Conservation (phyloP, 2,888 invertebrate genomes). For the Limnephilus lunatus region DNA sequence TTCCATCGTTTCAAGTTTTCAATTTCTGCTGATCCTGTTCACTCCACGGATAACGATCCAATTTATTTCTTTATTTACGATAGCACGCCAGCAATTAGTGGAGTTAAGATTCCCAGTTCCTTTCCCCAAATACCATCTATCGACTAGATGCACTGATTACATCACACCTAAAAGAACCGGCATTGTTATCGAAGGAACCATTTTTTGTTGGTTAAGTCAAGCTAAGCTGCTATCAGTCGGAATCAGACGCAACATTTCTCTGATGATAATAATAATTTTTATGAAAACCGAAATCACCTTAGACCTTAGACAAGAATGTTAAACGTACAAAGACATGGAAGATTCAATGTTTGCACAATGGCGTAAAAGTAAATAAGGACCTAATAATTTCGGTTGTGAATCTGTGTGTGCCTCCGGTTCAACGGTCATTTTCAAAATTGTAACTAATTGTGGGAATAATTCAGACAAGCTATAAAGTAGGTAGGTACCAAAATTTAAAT, state of each 20-base stretch:
- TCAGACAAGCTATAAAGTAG: too few relatives aligned
- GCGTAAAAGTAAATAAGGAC: too few relatives aligned
- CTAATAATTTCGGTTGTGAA: too few relatives aligned
- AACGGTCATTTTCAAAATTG: too few relatives aligned
- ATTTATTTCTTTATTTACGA: conserved; percentile 19
- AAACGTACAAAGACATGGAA: background rate
- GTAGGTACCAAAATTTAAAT: too few relatives aligned
- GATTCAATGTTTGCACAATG: too few relatives aligned
- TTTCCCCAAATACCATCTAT: background rate
- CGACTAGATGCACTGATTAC: background rate
- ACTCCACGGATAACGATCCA: background rate
- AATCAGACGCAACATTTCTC: too few relatives aligned
- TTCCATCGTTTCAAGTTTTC: background rate
- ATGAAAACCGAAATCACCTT: too few relatives aligned
- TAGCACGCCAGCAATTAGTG: conserved; percentile 10
- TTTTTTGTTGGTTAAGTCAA: background rate
- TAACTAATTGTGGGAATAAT: too few relatives aligned
- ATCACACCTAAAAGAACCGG: background rate
- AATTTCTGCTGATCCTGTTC: background rate
- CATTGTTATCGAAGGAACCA: background rate
- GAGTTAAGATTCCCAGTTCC: background rate
- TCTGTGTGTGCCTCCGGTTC: too few relatives aligned
- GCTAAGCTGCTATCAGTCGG: background rate
- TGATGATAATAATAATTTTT: too few relatives aligned
- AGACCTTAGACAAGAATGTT: background rate